phyloP scores from a whole-genome alignment of 2,888 invertebrate species.

The Ennomos fuscantarius region DNA sequence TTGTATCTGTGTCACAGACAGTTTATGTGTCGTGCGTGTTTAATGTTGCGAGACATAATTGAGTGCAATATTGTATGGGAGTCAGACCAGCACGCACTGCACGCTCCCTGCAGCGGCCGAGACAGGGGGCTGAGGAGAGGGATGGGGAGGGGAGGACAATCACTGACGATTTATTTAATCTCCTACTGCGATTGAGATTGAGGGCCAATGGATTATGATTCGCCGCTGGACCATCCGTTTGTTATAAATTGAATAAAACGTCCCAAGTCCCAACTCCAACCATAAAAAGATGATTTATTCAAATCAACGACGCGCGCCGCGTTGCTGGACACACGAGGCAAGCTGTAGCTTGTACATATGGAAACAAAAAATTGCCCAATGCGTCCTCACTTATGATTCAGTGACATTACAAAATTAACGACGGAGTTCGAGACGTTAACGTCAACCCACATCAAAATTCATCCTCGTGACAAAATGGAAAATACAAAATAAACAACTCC shows the following conservation, averaged over 20 bases:
- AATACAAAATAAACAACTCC: slow-evolving; percentile 53
- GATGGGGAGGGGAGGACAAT: slow-evolving; percentile 48
- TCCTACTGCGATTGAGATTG: slow-evolving; percentile 60
- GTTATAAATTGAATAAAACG: slow-evolving; percentile 68
- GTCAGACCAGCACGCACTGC: slow-evolving; percentile 46
- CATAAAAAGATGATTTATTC: slow-evolving; percentile 49
- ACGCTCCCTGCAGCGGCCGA: slow-evolving; percentile 40
- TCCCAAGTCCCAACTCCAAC: slow-evolving; percentile 46
- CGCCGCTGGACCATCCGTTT: slow-evolving; percentile 53
- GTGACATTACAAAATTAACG: slow-evolving; percentile 59
- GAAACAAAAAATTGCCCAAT: slow-evolving; percentile 53
- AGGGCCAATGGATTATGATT: slow-evolving; percentile 64
- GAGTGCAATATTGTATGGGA: slow-evolving; percentile 55
- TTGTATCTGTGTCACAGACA: slow-evolving; percentile 1
- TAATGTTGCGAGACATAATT: slow-evolving; percentile 53
- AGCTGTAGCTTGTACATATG: slow-evolving; percentile 35
- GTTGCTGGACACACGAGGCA: slow-evolving; percentile 14
- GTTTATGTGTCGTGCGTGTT: slow-evolving; percentile 30
- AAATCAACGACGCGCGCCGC: slow-evolving; percentile 42
- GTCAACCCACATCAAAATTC: slow-evolving; percentile 74
- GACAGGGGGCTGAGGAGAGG: slow-evolving; percentile 18
- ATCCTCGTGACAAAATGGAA: slow-evolving; percentile 45
- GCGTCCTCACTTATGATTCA: slow-evolving; percentile 61
- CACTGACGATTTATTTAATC: slow-evolving; percentile 67
- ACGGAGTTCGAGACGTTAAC: slow-evolving; percentile 46